These are phyloP conservation scores for Cataglyphis cursor DNA, from an alignment of 2,888 invertebrate genomes.

Conservation along the genomic window DNA sequence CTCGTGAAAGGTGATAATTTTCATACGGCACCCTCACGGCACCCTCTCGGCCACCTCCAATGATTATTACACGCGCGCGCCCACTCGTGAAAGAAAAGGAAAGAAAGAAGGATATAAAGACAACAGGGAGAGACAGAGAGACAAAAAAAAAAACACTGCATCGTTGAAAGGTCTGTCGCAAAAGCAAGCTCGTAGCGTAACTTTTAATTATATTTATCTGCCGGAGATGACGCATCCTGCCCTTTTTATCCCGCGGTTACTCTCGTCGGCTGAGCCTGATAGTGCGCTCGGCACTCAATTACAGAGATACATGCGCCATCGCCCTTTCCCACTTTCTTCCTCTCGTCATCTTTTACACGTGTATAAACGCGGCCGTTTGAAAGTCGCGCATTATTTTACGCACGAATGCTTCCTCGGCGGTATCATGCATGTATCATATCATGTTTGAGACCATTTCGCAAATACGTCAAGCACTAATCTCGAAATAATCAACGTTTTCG, in stretches of 20 bases:
- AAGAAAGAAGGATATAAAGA: neutral
- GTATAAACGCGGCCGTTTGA: conserved; percentile 33
- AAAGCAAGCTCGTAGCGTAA: conserved; percentile 54
- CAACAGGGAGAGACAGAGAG: neutral
- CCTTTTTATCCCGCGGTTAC: conserved; percentile 43
- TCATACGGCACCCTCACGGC: conserved; percentile 50
- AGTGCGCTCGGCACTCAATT: conserved; percentile 60
- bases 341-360: neutral
- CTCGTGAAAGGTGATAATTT: conserved; percentile 63
- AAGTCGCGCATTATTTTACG: neutral
- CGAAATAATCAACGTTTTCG: neutral
- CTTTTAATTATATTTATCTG: conserved; percentile 68
- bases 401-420: neutral
- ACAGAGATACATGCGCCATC: conserved; percentile 39
- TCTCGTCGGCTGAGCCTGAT: conserved; percentile 35
- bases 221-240: conserved; percentile 50
- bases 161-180: conserved; percentile 36
- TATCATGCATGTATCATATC: neutral
- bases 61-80: conserved; percentile 59
- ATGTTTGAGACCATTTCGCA: neutral
- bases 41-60: conserved; percentile 28
- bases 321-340: neutral
- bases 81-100: neutral
- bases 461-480: neutral
- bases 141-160: neutral